Evolutionary conservation across 2,888 invertebrate genomes (phyloP).

Genomic region (Tetrapedia diversipes): DNA sequence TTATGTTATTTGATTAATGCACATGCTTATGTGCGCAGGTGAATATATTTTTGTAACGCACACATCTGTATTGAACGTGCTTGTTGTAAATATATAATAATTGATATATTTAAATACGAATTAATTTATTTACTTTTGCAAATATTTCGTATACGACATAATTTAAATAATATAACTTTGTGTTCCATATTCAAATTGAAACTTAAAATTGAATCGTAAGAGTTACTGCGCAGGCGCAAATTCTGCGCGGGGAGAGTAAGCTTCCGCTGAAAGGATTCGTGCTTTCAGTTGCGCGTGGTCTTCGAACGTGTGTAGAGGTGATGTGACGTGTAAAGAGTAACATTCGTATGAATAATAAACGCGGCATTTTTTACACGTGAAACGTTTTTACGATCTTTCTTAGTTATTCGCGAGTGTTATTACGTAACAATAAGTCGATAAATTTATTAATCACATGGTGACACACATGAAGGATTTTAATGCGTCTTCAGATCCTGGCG

Average conservation of each 20-base stretch:
- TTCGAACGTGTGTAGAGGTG: constrained; percentile 44
- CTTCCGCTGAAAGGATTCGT: constrained; percentile 49
- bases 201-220: not conserved
- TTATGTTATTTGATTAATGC: constrained; percentile 50
- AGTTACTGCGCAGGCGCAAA: constrained; percentile 68
- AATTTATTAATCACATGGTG: constrained; percentile 57
- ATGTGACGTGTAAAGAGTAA: not conserved
- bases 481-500: constrained; percentile 57
- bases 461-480: constrained; percentile 70
- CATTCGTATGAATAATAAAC: not conserved
- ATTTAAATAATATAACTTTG: not conserved
- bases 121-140: not conserved
- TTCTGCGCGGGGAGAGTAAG: constrained; percentile 68
- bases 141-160: not conserved
- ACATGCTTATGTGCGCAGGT: constrained; percentile 60
- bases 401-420: not conserved
- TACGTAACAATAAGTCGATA: not conserved
- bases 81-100: constrained; percentile 60
- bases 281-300: constrained; percentile 70
- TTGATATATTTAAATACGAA: constrained; percentile 19
- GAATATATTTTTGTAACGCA: constrained; percentile 70
- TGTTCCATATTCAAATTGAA: too few species aligned
- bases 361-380: not conserved
- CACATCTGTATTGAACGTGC: constrained; percentile 52
- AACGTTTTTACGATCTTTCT: not conserved